Evolutionary conservation across 2,888 invertebrate species (phyloP), one percentile per base, ranked within the genome.

Genomic region (Stomorhina lunata): DNA sequence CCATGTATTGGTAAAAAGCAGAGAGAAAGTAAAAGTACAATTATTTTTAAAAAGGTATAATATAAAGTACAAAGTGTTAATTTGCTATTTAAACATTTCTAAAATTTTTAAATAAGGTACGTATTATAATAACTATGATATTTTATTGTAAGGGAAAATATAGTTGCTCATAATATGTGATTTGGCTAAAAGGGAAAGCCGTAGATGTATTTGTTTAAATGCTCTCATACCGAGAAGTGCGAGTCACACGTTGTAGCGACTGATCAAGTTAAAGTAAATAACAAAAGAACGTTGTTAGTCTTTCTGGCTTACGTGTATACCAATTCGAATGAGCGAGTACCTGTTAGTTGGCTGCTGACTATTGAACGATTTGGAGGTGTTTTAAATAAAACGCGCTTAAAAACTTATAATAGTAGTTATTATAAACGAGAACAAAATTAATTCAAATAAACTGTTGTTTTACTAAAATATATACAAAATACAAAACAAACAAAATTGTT

Each of bases 281-380:
- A n/a, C 50, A 77, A 61, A 72, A 72, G 34, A 63, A 63, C 53
- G 25, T 61, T 61, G 37, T 32, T 63, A 63, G 27, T 27, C 61
- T 63, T 43, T 12, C 29, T 68, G 68, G 34, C 53, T 48, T 40
- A 37, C 32, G 37, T 66, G 61, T 53, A 27, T 71, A 50, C 22
- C 10, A 37, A 61, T 53, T 22, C 45, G 22, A 57, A 27, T 40
- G 59, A 75, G 73, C 43, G 27, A 27, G 45, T 79, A 82, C 79
- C 72, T 75, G 82, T 84, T 81, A 85, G 85, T 85, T 84, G 69
- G 50, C 80, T 85, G 79, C 69, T 84, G 85, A 82, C 85, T 85
- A 79, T 76, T 80, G 75, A 77, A 65, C 81, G 85, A 69, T 79
- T 72, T 79, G 57, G 85, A 84, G 66, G 84, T 81, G 76, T 80